Conservation (phyloP, 2,888 invertebrate genomes). For the Chesias legatella region DNA sequence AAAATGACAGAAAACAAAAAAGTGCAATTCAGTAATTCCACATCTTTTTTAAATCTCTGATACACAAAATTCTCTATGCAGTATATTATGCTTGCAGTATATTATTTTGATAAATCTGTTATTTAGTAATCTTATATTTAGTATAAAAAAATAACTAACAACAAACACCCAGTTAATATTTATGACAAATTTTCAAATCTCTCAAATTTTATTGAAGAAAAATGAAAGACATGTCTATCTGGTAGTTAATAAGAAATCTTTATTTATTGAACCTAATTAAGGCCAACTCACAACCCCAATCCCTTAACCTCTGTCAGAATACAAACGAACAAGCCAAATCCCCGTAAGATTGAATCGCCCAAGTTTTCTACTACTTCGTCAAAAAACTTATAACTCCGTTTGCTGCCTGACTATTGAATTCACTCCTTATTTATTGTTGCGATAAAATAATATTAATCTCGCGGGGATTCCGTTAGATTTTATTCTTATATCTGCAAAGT, state of each 20-base stretch:
- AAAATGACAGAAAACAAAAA: too few relatives aligned
- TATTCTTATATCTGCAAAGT: slow-evolving; percentile 69
- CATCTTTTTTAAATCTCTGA: too few relatives aligned
- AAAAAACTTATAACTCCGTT: slow-evolving; percentile 74
- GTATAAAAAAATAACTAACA: neutral
- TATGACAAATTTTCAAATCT: too few relatives aligned
- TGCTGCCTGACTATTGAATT: slow-evolving; percentile 71
- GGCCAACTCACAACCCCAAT: slow-evolving; percentile 7
- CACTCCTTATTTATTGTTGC: slow-evolving; percentile 76
- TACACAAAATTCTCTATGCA: too few relatives aligned
- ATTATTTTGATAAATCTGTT: too few relatives aligned
- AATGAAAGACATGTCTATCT: too few relatives aligned
- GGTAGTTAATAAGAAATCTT: neutral
- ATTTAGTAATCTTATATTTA: neutral
- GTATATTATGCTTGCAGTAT: slow-evolving; percentile 13
- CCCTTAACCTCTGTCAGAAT: slow-evolving; percentile 7
- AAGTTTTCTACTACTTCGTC: slow-evolving; percentile 70
- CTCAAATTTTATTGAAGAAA: too few relatives aligned
- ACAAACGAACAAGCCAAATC: slow-evolving; percentile 62
- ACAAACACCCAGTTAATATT: too few relatives aligned
- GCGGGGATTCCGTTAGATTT: slow-evolving; percentile 73
- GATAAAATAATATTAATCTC: slow-evolving; percentile 81
- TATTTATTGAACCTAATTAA: slow-evolving; percentile 1
- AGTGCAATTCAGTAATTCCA: too few relatives aligned
- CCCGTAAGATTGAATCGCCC: slow-evolving; percentile 69